Conservation (phyloP, 2,888 invertebrate genomes). For the Danaus chrysippus region DNA sequence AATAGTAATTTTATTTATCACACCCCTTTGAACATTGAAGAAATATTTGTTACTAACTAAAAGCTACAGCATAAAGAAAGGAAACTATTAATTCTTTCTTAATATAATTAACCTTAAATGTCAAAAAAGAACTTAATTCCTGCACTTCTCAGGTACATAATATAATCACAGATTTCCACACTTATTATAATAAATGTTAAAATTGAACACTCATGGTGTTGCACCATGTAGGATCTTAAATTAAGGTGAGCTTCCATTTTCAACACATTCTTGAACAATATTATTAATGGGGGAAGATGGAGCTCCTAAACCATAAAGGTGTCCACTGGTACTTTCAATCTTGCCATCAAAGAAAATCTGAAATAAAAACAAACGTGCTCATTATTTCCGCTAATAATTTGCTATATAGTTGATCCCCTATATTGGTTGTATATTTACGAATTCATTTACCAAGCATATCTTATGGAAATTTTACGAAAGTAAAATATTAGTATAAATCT, state of each 20-base stretch:
- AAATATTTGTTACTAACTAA: neutral
- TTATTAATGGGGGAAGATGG: constrained; percentile 88
- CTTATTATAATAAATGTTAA: constrained; percentile 35
- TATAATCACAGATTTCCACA: constrained; percentile 24
- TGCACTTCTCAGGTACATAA: constrained; percentile 26
- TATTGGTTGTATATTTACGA: too few species aligned
- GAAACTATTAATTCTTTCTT: constrained; percentile 2
- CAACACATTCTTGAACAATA: constrained; percentile 83
- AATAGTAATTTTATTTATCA: constrained; percentile 28
- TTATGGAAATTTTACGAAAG: neutral
- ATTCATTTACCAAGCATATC: neutral
- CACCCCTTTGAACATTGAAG: constrained; percentile 10
- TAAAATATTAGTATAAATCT: too few species aligned
- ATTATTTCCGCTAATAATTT: too few species aligned
- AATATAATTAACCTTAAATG: constrained; percentile 18
- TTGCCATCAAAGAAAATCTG: constrained; percentile 99
- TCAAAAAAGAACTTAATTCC: constrained; percentile 24
- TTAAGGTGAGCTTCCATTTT: constrained; percentile 81
- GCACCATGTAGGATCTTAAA: constrained; percentile 34
- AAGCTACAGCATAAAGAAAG: neutral
- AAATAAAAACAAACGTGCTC: constrained; percentile 34
- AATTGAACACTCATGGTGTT: constrained; percentile 37
- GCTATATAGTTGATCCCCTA: too few species aligned
- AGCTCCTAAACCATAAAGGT: constrained; percentile 95
- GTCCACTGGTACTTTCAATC: constrained; percentile 98